Conservation (phyloP, 2,888 invertebrate genomes). For the Eupithecia vulgata region DNA sequence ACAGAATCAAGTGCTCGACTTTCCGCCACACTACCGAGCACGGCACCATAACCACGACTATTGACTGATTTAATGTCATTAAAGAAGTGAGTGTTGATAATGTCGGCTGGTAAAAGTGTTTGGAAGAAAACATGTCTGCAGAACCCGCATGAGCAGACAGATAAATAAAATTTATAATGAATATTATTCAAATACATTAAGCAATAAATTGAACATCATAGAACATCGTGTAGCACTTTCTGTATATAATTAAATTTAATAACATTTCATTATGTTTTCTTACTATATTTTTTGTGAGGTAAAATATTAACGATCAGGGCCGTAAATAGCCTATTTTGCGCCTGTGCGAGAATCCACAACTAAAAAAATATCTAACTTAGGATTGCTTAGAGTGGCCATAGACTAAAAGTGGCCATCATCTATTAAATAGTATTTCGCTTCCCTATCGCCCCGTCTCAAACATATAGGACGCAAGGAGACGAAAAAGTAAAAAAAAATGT, state of each 20-base stretch:
- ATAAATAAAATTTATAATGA: background rate
- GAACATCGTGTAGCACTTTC: background rate
- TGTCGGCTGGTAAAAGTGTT: background rate
- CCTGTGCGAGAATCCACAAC: no score
- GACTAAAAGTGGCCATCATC: no score
- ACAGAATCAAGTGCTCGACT: conserved; percentile 51
- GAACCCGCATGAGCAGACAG: background rate
- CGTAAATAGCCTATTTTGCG: no score
- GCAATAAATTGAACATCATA: no score
- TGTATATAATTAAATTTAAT: background rate
- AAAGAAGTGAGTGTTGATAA: background rate
- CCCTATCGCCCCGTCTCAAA: no score
- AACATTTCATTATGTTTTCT: background rate
- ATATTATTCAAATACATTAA: background rate
- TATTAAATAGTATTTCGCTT: no score
- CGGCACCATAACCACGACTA: conserved; percentile 46
- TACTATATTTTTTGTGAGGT: background rate
- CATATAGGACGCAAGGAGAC: no score
- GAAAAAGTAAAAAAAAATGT: no score
- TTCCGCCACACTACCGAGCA: conserved; percentile 48
- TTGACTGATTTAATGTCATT: background rate
- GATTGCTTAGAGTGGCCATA: no score
- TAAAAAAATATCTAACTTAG: no score
- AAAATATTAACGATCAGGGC: background rate
- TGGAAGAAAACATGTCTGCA: background rate